These are phyloP conservation scores for Tanypteryx hageni DNA, from an alignment of 2,888 invertebrate species.

Conservation along the genomic window DNA sequence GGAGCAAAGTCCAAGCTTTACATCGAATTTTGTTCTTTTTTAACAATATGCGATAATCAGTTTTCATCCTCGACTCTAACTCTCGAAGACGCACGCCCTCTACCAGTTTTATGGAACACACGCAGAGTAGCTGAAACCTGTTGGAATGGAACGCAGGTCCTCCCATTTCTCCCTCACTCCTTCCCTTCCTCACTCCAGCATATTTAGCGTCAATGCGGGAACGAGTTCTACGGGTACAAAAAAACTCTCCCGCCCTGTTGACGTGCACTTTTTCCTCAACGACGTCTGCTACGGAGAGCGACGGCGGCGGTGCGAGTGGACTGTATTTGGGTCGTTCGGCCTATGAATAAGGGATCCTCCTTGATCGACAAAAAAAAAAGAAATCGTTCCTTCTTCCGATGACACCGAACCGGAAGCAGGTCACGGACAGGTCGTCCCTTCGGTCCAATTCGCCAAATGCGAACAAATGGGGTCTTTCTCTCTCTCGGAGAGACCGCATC, in stretches of 20 bases:
- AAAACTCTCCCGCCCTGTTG: background rate
- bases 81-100: background rate
- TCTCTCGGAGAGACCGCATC: too few species aligned
- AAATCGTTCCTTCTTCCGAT: constrained; percentile 31
- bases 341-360: constrained; percentile 43
- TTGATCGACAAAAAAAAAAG: background rate
- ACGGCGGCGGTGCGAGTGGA: background rate
- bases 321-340: constrained; percentile 51
- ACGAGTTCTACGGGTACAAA: constrained; percentile 32
- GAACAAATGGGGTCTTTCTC: constrained; percentile 38
- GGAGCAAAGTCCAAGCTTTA: background rate
- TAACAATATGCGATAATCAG: background rate
- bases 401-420: constrained; percentile 50
- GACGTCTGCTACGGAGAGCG: background rate
- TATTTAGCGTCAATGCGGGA: constrained; percentile 12
- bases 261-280: background rate
- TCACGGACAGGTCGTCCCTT: constrained; percentile 2
- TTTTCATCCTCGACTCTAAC: background rate
- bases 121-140: background rate
- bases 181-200: background rate
- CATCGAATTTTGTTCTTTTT: background rate
- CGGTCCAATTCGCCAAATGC: constrained; percentile 54
- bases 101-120: background rate
- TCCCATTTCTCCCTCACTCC: too few species aligned
- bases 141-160: background rate